Evolutionary conservation across 1,140 invertebrate genomes (phyloP), one percentile per base, ranked within the genome.

Genomic region (Agraylea sexmaculata): DNA sequence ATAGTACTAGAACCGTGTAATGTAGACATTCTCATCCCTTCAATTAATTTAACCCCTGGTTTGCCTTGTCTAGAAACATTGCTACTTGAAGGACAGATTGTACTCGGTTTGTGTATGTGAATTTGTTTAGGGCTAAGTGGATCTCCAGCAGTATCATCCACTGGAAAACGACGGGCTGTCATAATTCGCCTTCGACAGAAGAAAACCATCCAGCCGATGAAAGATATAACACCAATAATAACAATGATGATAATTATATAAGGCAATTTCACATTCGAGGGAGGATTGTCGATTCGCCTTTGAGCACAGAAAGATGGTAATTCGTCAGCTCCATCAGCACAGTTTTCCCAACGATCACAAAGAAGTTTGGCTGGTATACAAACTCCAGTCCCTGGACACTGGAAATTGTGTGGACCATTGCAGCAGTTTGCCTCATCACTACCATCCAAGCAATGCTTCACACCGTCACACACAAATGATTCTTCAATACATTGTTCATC

Each of bases 401-500:
- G 69, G 55, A 80, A 85, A 31, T 82, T 73, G 22, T 67, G 62
- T 0, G 66, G 62, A 16, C 68, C 52, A 40, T 65, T 66, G 49
- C 77, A 79, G 38, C 73, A 78, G 29, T 73, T 65, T 1, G 65
- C 62, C 51, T 80, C 77, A 50, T 82, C 81, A 36, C 70, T 62
- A 0, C 73, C 73, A 56, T 84, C 82, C 28, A 69, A 60, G 58
- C 83, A 87, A 40, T 87, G 82, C 23, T 69, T 60, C 23, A 73
- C 75, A 22, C 77, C 78, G 51, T 87, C 82, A 55, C 83, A 87
- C 0, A 77, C 73, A 53, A 71, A 71, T 2, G 60, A 49, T 56
- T 77, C 68, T 62, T 79, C 78, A 16, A 86, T 83, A 52, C 85
- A 89, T n/a, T 78, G 72, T 6, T 77, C 78, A 54, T 77, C 79